Conservation (phyloP, 1,140 invertebrate species). For the Sminthurinus signatus region DNA sequence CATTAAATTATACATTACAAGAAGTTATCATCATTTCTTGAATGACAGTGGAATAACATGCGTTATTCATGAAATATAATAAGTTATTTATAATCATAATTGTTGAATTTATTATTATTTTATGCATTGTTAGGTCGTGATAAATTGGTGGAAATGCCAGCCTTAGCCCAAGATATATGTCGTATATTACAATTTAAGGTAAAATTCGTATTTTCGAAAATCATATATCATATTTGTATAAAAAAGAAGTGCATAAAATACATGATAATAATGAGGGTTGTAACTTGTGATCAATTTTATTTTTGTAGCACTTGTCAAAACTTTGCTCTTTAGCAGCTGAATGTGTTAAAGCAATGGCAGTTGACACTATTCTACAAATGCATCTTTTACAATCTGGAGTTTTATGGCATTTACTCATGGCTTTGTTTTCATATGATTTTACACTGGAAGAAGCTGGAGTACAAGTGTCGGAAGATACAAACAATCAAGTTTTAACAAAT, state of each 20-base stretch:
- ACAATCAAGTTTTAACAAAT: slow-evolving; percentile 80
- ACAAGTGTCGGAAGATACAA: slow-evolving; percentile 71
- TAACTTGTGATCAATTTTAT: slow-evolving; percentile 1
- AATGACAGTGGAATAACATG: too few relatives aligned
- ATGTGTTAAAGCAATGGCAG: slow-evolving; percentile 73
- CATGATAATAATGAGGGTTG: too few relatives aligned
- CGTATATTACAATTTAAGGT: slow-evolving; percentile 85
- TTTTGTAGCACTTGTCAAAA: slow-evolving; percentile 62
- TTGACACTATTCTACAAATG: slow-evolving; percentile 78
- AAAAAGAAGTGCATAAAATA: too few relatives aligned
- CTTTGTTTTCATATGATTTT: slow-evolving; percentile 94
- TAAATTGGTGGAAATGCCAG: slow-evolving; percentile 76
- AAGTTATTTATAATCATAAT: too few relatives aligned
- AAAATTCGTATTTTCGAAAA: too few relatives aligned
- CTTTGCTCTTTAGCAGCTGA: slow-evolving; percentile 75
- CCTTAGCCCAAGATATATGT: slow-evolving; percentile 80
- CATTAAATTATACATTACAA: too few relatives aligned
- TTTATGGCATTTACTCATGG: slow-evolving; percentile 84
- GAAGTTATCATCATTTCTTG: too few relatives aligned
- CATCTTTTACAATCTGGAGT: slow-evolving; percentile 85
- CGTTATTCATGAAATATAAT: too few relatives aligned
- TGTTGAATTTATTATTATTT: too few relatives aligned
- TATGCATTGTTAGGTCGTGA: too few relatives aligned
- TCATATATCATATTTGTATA: too few relatives aligned
- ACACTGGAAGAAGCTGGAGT: slow-evolving; percentile 96